Evolutionary conservation across 2,888 invertebrate genomes (phyloP), one percentile per base, ranked within the genome.

Genomic region (Drosophila hawaiiensis): DNA sequence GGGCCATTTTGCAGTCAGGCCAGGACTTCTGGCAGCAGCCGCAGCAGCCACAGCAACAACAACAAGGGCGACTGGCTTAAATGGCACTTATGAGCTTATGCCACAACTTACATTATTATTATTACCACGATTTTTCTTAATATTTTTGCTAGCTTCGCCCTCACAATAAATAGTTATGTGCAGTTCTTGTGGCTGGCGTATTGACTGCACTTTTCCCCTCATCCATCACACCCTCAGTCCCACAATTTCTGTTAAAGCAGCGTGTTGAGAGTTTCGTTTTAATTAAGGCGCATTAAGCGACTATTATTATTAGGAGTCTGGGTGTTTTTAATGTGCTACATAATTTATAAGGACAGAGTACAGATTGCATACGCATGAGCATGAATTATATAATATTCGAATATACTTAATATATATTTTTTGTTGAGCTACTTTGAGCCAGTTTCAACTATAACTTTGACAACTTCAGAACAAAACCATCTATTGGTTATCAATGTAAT

Each of bases 31-130:
- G 85, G 71, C 75, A 73, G 69, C 52, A 50, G 49, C 64, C 59
- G 71, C 75, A 73, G 69, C 52, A 50, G 49, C 64, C 59, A 47
- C 53, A 63, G 39, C 56, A 66, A 61, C 69, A 70, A 61, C 53
- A 68, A 59, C 56, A 71, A 68, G 58, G 65, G 61, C 70, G 72
- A 79, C 81, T 82, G 87, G 87, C 87, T 90, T 88, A 88, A 88
- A 88, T 89, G 87, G 89, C 87, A 90, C 87, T 88, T 88, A 90
- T 88, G 87, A 89, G 87, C 87, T 88, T 88, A 88, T 86, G 86
- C 90, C 91, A 80, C 87, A 88, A 88, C 87, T 88, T 88, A 88
- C 87, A 88, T 90, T 90, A 90, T 87, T 89, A 87, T 90, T 90
- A 87, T 90, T 85, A 85, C 89, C 77, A 80, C 55, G 73, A 84